These are phyloP conservation scores for Pogonocichla stellata DNA, from an alignment of 2,113 vertebrate genomes.

Conservation along the genomic window DNA sequence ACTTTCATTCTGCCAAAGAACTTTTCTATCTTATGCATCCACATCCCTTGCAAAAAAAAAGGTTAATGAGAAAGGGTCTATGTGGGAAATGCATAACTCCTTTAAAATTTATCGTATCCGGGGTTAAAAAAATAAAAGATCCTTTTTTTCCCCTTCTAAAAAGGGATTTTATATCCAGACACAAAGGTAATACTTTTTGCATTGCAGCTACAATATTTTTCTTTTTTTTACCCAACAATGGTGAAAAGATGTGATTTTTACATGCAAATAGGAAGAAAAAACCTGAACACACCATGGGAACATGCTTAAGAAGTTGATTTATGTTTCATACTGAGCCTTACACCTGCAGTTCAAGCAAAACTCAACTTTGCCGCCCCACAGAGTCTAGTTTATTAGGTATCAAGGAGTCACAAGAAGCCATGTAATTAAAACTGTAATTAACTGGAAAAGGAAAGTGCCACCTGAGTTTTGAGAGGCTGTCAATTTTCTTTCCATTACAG, in stretches of 20 bases:
- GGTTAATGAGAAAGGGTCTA: background rate
- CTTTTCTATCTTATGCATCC: background rate
- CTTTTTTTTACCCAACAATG: constrained; percentile 23
- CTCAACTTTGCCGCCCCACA: constrained; percentile 81
- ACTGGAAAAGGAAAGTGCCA: constrained; percentile 84
- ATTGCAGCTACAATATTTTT: constrained; percentile 13
- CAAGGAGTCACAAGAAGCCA: constrained; percentile 84
- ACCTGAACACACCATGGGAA: constrained; percentile 76
- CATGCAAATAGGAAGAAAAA: constrained; percentile 75
- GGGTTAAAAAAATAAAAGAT: background rate
- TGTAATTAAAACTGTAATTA: constrained; percentile 87
- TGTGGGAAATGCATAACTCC: background rate
- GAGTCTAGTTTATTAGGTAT: constrained; percentile 86
- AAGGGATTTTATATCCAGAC: constrained; percentile 34
- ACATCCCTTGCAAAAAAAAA: background rate
- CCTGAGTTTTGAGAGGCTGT: constrained; percentile 87
- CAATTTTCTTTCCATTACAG: constrained; percentile 83
- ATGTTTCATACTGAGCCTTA: constrained; percentile 79
- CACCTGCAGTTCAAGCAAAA: constrained; percentile 87
- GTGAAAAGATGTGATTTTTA: constrained; percentile 75
- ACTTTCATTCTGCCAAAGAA: background rate
- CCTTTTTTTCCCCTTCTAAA: background rate
- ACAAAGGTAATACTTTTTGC: constrained; percentile 46
- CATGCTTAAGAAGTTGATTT: constrained; percentile 83
- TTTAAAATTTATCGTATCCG: constrained; percentile 19